These are phyloP conservation scores for Papilio polyxenes DNA, from an alignment of 1,140 invertebrate genomes.

Conservation along the genomic window DNA sequence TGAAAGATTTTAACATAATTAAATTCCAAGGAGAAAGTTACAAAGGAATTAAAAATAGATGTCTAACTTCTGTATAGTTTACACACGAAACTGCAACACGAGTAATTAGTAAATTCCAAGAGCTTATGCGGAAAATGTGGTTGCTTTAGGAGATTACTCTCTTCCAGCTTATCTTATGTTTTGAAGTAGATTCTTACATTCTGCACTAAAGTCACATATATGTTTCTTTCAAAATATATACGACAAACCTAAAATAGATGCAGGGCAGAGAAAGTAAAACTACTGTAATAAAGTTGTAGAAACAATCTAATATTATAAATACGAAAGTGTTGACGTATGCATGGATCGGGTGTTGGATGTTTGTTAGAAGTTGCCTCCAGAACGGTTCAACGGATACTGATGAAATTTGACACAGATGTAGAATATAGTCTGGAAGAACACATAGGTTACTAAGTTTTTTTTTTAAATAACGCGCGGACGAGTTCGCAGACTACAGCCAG, in stretches of 20 bases:
- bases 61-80: not conserved
- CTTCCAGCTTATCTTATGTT: conserved; percentile 25
- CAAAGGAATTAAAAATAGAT: conserved; percentile 18
- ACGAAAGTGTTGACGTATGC: no score
- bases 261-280: not conserved
- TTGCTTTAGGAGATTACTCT: conserved; percentile 12
- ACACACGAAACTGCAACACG: conserved; percentile 7
- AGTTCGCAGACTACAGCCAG: no score
- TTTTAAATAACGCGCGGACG: no score
- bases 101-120: conserved; percentile 16
- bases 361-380: no score
- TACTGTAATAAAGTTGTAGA: not conserved
- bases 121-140: conserved; percentile 24
- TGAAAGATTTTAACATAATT: conserved; percentile 10
- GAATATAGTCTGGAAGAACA: no score
- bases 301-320: not conserved
- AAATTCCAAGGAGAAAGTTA: conserved; percentile 21
- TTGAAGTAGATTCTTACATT: conserved; percentile 14
- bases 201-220: conserved; percentile 2
- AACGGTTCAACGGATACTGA: no score
- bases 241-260: not conserved
- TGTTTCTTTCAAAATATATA: not conserved
- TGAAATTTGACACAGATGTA: no score
- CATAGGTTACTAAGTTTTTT: no score
- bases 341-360: no score